Evolutionary conservation across 2,888 invertebrate species (phyloP).

Genomic region (Leptopilina myrica): DNA sequence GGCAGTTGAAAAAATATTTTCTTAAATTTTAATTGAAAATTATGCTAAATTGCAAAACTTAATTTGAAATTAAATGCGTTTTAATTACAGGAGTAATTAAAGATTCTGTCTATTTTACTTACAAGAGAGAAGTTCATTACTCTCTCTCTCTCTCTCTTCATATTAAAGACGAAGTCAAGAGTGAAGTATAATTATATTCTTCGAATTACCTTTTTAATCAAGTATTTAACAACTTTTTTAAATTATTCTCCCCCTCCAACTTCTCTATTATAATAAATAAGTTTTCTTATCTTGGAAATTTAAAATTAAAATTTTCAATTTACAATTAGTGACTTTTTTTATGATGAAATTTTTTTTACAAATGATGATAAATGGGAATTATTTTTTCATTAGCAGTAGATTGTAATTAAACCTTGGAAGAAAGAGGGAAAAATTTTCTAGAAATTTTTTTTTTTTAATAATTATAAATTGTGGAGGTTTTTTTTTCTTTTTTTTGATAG

Average conservation of each 20-base stretch:
- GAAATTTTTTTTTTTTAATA: no score
- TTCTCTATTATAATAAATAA: not conserved
- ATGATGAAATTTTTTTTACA: not conserved
- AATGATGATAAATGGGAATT: not conserved
- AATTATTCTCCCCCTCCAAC: not conserved
- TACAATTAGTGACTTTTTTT: not conserved
- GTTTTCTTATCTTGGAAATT: not conserved
- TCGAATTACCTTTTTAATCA: conserved; percentile 37
- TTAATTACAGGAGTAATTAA: conserved; percentile 31
- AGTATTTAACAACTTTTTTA: conserved; percentile 9
- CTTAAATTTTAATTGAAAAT: conserved; percentile 17
- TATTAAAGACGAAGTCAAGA: conserved; percentile 7
- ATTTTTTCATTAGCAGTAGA: not conserved
- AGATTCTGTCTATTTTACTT: conserved; percentile 19
- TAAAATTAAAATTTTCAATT: not conserved
- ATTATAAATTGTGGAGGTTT: not conserved
- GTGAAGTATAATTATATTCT: conserved; percentile 23
- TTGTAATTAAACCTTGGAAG: no score
- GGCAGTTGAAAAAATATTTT: not conserved
- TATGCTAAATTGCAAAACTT: conserved; percentile 7
- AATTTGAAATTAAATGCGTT: conserved; percentile 19
- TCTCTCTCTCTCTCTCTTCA: not conserved
- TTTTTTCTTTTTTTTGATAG: conserved; percentile 5
- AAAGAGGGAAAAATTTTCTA: no score
- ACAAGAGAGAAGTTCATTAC: conserved; percentile 22